These are phyloP conservation scores for Catotricha subobsoleta DNA, from an alignment of 2,888 invertebrate species.

Conservation along the genomic window DNA sequence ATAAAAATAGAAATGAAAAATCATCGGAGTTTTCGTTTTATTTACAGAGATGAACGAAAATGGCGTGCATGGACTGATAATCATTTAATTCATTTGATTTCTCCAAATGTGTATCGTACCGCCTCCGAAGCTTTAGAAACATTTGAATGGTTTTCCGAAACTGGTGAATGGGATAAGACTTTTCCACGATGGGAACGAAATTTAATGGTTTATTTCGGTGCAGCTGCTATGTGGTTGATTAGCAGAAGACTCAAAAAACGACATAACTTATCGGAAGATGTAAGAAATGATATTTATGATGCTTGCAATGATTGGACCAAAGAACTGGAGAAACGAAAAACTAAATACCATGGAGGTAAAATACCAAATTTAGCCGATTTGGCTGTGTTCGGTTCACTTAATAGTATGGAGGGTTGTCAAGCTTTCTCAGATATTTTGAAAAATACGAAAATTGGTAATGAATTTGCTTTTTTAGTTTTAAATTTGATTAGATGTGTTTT, in stretches of 20 bases:
- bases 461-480: neutral
- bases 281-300: slow-evolving; percentile 75
- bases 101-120: slow-evolving; percentile 92
- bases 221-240: slow-evolving; percentile 84
- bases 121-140: slow-evolving; percentile 70
- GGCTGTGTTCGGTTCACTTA: slow-evolving; percentile 74
- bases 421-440: slow-evolving; percentile 67
- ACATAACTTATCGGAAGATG: slow-evolving; percentile 72
- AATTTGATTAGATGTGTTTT: neutral
- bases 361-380: slow-evolving; percentile 84
- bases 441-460: slow-evolving; percentile 49
- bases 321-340: slow-evolving; percentile 48
- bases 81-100: slow-evolving; percentile 76
- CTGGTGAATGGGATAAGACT: slow-evolving; percentile 79
- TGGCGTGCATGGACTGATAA: slow-evolving; percentile 95
- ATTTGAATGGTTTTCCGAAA: slow-evolving; percentile 84
- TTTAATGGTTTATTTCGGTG: slow-evolving; percentile 81
- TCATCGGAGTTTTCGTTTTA: too few species aligned
- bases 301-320: slow-evolving; percentile 65
- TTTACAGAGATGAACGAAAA: slow-evolving; percentile 46
- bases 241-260: slow-evolving; percentile 75
- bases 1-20: neutral
- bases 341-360: slow-evolving; percentile 69
- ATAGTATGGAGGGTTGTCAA: slow-evolving; percentile 81
- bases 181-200: slow-evolving; percentile 74